Evolutionary conservation across 2,888 invertebrate species (phyloP), one percentile per base, ranked within the genome.

Genomic region (Xestia c-nigrum): DNA sequence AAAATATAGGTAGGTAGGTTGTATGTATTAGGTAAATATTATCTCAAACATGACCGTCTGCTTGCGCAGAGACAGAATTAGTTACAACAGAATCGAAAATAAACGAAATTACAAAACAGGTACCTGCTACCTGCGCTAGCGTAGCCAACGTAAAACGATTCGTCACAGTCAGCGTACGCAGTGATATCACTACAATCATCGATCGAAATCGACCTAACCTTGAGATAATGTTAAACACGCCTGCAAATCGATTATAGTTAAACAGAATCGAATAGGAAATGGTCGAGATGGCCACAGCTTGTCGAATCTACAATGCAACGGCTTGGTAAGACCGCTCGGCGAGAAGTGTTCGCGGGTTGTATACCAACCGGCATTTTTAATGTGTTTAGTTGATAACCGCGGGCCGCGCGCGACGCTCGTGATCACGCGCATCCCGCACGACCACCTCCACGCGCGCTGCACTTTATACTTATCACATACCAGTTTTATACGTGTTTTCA

Each of bases 381-480:
- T 94, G 92, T 93, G 94, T 92, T 96, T 95, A 96, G 96, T 96
- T 96, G 95, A 95, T 96, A 96, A 94, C 91, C 92, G 93, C 86
- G 90, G 85, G 90, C 89, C 94, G 95, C 86, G 92, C 94, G 93
- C 91, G 92, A 84, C 94, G 93, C 95, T 90, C 92, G 96, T 93
- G 93, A 92, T 83, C 82, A 82, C 83, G 89, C 85, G 87, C 85
- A 85, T 85, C 84, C 77, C 81, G 73, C 92, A 89, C 89, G 89
- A 88, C 81, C 84, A 88, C 76, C 79, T 70, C 81, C 74, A 70
- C 85, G 88, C 89, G 89, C 89, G 83, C 83, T 87, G 80, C 88
- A 87, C 83, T 76, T 85, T 86, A 89, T 90, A 91, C 87, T 89
- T 89, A 91, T 89, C 90, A 87, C 69, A 86, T 85, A 85, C 88